Evolutionary conservation across 2,113 vertebrate species (phyloP).

Genomic region (Rhagologus leucostigma): DNA sequence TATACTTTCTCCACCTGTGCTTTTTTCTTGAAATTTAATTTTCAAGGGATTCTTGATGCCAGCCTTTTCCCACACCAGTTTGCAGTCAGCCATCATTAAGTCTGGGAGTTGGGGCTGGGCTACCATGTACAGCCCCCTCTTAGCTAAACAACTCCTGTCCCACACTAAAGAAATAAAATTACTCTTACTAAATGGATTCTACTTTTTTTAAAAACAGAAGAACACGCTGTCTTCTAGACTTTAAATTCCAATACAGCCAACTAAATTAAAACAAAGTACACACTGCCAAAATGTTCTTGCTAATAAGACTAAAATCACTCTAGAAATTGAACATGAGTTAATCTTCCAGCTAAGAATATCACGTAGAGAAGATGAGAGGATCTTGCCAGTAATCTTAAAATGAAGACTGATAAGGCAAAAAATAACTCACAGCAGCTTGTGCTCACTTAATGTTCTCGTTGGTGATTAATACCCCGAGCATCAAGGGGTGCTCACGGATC

Average conservation of each 20-base stretch:
- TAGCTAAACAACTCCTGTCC: not conserved
- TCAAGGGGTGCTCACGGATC: not conserved
- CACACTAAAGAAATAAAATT: not conserved
- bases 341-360: not conserved
- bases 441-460: not conserved
- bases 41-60: not conserved
- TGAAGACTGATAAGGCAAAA: not conserved
- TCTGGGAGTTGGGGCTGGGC: not conserved
- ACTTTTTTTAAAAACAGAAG: not conserved
- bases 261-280: not conserved
- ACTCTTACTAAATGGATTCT: not conserved
- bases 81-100: not conserved
- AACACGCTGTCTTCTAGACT: not conserved
- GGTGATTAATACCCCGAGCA: not conserved
- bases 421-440: not conserved
- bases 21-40: not conserved
- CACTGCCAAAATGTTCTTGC: not conserved
- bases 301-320: not conserved
- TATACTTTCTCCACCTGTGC: not conserved
- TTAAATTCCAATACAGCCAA: not conserved
- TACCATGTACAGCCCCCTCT: not conserved
- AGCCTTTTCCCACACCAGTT: not conserved
- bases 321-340: not conserved
- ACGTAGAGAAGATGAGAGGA: not conserved
- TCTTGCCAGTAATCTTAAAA: not conserved